Conservation (phyloP, 2,888 invertebrate genomes). For the Latrodectus hesperus region DNA sequence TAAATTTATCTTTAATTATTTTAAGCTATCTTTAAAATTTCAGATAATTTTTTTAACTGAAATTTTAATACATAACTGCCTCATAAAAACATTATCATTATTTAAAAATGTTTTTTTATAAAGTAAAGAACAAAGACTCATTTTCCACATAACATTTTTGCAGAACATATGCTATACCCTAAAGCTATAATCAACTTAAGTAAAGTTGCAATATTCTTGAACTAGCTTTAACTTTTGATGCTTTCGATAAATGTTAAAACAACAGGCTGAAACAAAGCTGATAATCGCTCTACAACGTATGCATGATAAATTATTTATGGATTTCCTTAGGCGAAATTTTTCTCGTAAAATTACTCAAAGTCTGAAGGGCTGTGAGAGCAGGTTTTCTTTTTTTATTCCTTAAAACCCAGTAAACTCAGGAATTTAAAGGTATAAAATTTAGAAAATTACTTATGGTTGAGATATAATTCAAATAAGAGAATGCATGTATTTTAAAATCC, state of each 20-base stretch:
- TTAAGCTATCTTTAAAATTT: no score
- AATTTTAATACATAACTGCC: no score
- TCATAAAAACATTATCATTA: no score
- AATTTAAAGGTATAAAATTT: no score
- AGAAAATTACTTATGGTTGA: no score
- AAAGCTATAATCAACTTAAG: conserved; percentile 21
- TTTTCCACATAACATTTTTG: no score
- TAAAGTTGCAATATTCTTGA: conserved; percentile 21
- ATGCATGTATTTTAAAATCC: no score
- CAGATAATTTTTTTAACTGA: no score
- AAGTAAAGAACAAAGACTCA: no score
- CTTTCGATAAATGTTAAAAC: conserved; percentile 48
- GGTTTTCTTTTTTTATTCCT: conserved; percentile 10
- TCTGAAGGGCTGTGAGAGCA: background rate
- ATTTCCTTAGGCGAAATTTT: background rate
- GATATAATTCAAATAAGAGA: no score
- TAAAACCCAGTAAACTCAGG: background rate
- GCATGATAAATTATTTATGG: conserved; percentile 56
- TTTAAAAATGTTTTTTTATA: no score
- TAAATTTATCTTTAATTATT: no score
- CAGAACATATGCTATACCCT: background rate
- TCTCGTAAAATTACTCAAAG: conserved; percentile 30
- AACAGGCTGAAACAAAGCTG: conserved; percentile 51
- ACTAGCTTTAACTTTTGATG: conserved; percentile 42
- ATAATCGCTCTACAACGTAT: conserved; percentile 33